phyloP scores from a whole-genome alignment of 2,797 vertebrate genomes.

The Pagetopsis macropterus region DNA sequence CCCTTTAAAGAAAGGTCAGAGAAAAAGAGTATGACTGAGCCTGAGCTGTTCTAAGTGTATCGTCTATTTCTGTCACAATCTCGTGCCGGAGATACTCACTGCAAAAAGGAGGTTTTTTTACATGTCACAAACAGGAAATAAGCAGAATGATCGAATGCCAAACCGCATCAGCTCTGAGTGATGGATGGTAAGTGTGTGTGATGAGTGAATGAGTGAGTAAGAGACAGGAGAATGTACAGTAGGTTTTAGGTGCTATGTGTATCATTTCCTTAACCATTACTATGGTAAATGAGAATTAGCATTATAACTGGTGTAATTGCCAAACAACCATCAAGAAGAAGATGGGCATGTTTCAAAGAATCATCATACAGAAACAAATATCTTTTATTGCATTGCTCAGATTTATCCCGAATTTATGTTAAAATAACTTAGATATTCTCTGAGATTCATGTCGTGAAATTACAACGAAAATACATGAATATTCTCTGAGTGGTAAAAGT shows the following conservation, averaged over 20 bases:
- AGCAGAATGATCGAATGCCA: conserved; percentile 59
- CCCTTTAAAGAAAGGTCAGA: conserved; percentile 28
- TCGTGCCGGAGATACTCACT: conserved; percentile 38
- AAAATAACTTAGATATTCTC: too few relatives aligned
- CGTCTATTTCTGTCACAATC: conserved; percentile 11
- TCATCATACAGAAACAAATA: background rate
- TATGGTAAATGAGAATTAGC: background rate
- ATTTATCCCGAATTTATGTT: background rate
- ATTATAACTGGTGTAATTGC: background rate
- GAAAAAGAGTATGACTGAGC: conserved; percentile 27
- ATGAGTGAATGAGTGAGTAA: conserved; percentile 24
- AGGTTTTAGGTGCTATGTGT: conserved; percentile 57
- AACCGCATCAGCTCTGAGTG: conserved; percentile 53
- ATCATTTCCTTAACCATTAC: conserved; percentile 29
- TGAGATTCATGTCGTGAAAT: too few relatives aligned
- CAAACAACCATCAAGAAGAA: background rate
- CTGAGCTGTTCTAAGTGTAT: conserved; percentile 26
- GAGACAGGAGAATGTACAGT: conserved; percentile 70
- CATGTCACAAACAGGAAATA: conserved; percentile 35
- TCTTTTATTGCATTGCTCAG: background rate
- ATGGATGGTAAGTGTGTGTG: conserved; percentile 54
- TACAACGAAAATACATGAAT: too few relatives aligned
- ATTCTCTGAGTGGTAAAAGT: too few relatives aligned
- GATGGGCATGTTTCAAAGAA: background rate
- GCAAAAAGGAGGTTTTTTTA: conserved; percentile 64